These are phyloP conservation scores for Centroberyx gerrardi DNA, from an alignment of 2,797 vertebrate genomes.

Conservation along the genomic window DNA sequence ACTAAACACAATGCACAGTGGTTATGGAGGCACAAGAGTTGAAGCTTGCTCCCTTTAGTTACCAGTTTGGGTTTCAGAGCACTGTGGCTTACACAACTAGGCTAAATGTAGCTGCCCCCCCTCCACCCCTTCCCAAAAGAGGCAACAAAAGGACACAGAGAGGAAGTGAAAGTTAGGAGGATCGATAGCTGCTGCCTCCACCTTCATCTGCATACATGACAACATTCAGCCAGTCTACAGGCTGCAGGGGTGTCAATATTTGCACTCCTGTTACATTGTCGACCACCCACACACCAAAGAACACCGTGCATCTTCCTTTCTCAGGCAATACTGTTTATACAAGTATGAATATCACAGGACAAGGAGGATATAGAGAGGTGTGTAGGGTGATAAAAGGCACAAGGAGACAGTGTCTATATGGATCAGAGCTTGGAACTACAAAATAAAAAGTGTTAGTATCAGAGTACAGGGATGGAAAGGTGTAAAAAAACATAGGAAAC, in stretches of 20 bases:
- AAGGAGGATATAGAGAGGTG: conserved; percentile 26
- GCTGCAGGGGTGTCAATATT: conserved; percentile 60
- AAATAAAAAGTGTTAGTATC: conserved; percentile 20
- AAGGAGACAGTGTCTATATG: not conserved
- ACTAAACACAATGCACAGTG: not conserved
- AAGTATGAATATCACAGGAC: conserved; percentile 34
- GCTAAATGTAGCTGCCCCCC: conserved; percentile 46
- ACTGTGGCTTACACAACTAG: conserved; percentile 41
- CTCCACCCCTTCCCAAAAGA: conserved; percentile 29
- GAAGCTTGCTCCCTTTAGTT: not conserved
- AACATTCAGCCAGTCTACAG: conserved; percentile 52
- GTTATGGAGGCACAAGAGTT: not conserved
- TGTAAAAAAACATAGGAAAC: not conserved
- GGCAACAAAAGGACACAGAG: conserved; percentile 43
- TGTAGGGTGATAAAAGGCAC: conserved; percentile 37
- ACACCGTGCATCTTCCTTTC: conserved; percentile 28
- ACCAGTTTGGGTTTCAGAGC: not conserved
- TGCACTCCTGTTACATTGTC: conserved; percentile 55
- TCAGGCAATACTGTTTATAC: conserved; percentile 40
- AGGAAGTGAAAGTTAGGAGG: conserved; percentile 29
- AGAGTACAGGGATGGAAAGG: not conserved
- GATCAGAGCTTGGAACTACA: conserved; percentile 19
- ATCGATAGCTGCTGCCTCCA: conserved; percentile 59
- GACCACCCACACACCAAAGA: conserved; percentile 63
- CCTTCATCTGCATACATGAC: conserved; percentile 67